Evolutionary conservation across 1,140 invertebrate genomes (phyloP).

Genomic region (Dendrolimus punctatus): DNA sequence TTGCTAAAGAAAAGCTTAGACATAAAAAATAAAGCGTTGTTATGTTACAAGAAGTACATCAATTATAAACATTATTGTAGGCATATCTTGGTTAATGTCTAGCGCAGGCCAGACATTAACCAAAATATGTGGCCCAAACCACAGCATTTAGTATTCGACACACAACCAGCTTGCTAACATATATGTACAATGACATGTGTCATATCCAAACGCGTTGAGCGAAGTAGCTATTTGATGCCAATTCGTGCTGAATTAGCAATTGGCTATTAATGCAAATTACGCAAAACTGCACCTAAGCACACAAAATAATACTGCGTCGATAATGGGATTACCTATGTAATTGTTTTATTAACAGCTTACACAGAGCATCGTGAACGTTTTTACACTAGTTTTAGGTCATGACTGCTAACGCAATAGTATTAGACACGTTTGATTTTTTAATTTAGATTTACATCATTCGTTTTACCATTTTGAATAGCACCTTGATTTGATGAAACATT

Average conservation of each 20-base stretch:
- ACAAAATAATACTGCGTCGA: conserved; percentile 4
- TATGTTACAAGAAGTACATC: no score
- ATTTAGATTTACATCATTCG: conserved; percentile 7
- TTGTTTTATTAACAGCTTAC: conserved; percentile 27
- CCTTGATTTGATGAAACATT: no score
- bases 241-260: conserved; percentile 48
- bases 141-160: conserved; percentile 20
- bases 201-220: conserved; percentile 44
- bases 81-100: no score
- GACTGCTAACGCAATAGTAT: conserved; percentile 16
- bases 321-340: conserved; percentile 11
- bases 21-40: no score
- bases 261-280: conserved; percentile 48
- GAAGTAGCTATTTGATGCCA: conserved; percentile 20
- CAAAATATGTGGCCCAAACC: not conserved
- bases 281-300: conserved; percentile 31
- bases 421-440: conserved; percentile 17
- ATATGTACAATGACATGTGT: conserved; percentile 45
- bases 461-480: not conserved
- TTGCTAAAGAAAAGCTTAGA: no score
- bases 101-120: no score
- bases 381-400: conserved; percentile 35
- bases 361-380: conserved; percentile 21
- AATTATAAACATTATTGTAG: no score
- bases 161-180: conserved; percentile 21